Percentiles rank a stretch among this genome's conserved stretches.
phyloP scores from a whole-genome alignment of 2,797 vertebrate species.

The Acanthurus tractus region DNA sequence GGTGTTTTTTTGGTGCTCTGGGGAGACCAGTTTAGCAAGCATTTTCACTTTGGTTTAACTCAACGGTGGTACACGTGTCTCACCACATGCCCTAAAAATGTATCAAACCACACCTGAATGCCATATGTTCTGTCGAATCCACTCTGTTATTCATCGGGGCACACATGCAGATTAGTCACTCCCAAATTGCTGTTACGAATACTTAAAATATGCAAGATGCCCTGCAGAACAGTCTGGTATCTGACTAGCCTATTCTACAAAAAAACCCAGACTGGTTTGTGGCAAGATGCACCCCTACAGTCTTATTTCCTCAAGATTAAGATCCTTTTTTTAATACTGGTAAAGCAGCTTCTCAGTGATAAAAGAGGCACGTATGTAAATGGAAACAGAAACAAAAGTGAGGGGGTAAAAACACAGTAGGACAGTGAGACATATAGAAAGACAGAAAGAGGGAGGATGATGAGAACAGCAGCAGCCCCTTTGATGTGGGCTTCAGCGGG shows the following conservation, averaged over 20 bases:
- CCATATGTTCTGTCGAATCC: conserved; percentile 23
- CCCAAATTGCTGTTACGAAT: background rate
- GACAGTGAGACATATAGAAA: conserved; percentile 72
- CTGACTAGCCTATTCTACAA: background rate
- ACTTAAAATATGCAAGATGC: background rate
- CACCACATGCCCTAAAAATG: conserved; percentile 32
- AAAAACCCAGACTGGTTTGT: background rate
- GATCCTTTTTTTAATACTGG: background rate
- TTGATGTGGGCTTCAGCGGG: conserved; percentile 78
- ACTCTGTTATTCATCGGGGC: conserved; percentile 2
- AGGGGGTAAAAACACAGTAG: conserved; percentile 39
- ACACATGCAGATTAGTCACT: conserved; percentile 26
- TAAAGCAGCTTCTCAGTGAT: background rate
- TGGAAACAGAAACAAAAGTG: conserved; percentile 53
- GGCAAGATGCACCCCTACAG: background rate
- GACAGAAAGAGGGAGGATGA: conserved; percentile 58
- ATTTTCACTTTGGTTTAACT: conserved; percentile 45
- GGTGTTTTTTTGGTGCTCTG: conserved; percentile 14
- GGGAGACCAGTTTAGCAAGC: conserved; percentile 49
- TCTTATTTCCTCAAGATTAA: conserved; percentile 12
- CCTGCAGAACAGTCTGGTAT: background rate
- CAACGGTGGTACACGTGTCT: background rate
- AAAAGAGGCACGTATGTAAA: conserved; percentile 22
- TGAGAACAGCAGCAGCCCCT: conserved; percentile 77
- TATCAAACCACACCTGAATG: conserved; percentile 22